Base-by-base conservation (phyloP, 2,797 vertebrate species). In the Distichodus sexfasciatus region DNA sequence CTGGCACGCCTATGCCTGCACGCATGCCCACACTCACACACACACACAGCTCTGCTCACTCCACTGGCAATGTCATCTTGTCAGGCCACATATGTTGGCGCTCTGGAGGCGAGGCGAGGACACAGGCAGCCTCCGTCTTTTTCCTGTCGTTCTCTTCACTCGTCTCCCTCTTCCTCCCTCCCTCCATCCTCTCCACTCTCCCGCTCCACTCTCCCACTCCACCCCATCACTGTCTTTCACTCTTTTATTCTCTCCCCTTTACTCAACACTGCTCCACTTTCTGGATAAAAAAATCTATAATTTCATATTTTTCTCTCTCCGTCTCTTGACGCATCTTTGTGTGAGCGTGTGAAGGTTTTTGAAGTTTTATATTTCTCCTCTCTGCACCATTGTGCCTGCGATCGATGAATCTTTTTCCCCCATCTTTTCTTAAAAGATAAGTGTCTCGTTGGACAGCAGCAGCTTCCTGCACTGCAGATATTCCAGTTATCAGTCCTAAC, bases 71-170 rank as follows among this genome's bases (percentile, higher is more conserved):
- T 90, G 90, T 90, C 87, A 90, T 89, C 84, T 90, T 92, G 90
- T 92, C 90, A 92, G 88, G 80, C 82, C 87, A 88, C 90, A 92
- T 92, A 91, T 92, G 90, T 84, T 90, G 60, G 86, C 88, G 84
- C 63, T 76, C 65, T 69, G 69, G 82, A 78, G 74, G 77, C 79
- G 81, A 79, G 74, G 79, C 62, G 74, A 81, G 82, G 86, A 81
- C 82, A 77, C 47, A 75, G 86, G 83, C 86, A 88, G 87, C 82
- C 84, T 85, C 86, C 71, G 84, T 87, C 87, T 90, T 91, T 90
- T 89, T 87, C 81, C 86, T 85, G 88, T 89, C 82, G 76, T 78
- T 70, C 77, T 78, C 60, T 71, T 82, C 87, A 81, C 87, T 85
- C 72, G 71, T 86, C 81, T 85, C 51, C 75, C 77, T 28, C 40